Conservation (phyloP, 1,140 invertebrate genomes). For the Orchestia grillus region DNA sequence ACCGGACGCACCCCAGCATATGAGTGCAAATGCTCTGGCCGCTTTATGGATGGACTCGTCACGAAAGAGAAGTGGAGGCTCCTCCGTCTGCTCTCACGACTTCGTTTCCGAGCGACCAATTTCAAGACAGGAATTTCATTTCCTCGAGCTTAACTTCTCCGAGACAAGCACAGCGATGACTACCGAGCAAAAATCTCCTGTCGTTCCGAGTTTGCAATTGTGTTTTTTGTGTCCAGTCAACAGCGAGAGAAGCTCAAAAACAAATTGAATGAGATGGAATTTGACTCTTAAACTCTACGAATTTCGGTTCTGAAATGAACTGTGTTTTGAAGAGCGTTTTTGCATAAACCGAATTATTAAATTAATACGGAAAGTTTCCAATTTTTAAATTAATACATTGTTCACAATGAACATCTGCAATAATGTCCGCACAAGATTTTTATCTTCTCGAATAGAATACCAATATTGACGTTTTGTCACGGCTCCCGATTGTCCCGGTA, state of each 20-base stretch:
- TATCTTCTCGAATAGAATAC: background rate
- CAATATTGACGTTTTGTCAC: background rate
- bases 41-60: background rate
- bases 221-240: background rate
- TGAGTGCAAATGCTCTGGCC: too few relatives aligned
- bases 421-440: background rate
- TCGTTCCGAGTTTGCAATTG: background rate
- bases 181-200: background rate
- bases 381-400: background rate
- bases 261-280: background rate
- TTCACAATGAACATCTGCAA: background rate
- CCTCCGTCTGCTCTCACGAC: background rate
- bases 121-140: background rate
- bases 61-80: background rate
- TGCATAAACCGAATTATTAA: background rate
- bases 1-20: too few relatives aligned
- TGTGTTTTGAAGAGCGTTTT: background rate
- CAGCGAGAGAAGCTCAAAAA: background rate
- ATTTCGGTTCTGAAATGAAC: background rate
- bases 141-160: background rate
- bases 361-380: background rate
- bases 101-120: background rate
- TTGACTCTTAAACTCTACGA: background rate
- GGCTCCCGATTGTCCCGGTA: too few relatives aligned
- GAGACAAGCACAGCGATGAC: background rate